Conservation (phyloP, 2,113 vertebrate species). For the Chaetorhynchus papuensis region DNA sequence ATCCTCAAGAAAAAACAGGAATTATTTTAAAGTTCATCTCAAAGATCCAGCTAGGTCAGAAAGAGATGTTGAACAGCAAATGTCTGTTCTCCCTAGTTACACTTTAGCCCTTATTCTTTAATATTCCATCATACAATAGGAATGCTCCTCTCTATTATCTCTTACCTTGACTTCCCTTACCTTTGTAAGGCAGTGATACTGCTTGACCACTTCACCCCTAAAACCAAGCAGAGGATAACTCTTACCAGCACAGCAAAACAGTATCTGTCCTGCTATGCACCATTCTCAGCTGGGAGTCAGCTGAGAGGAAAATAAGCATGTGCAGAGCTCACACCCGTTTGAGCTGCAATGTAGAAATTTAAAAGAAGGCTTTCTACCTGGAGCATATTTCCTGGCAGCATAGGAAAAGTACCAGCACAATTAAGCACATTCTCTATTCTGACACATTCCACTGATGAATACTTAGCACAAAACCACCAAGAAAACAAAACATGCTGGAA, state of each 20-base stretch:
- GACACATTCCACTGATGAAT: not conserved
- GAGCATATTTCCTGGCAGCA: not conserved
- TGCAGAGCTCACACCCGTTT: not conserved
- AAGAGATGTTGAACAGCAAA: not conserved
- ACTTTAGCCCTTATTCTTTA: not conserved
- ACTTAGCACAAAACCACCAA: not conserved
- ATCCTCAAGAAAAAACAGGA: not conserved
- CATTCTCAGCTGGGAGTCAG: not conserved
- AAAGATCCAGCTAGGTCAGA: not conserved
- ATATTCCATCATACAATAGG: not conserved
- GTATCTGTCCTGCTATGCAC: not conserved
- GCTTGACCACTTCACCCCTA: not conserved
- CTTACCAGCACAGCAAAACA: not conserved
- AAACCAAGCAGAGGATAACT: not conserved
- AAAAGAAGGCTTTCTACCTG: not conserved
- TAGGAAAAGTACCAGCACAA: not conserved
- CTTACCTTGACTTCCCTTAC: not conserved
- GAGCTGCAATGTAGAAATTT: not conserved
- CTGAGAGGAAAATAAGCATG: not conserved
- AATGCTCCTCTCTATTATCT: not conserved
- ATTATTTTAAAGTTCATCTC: not conserved
- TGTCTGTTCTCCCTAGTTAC: not conserved
- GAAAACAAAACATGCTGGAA: not conserved
- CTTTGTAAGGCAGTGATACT: not conserved
- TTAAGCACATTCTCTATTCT: not conserved